Evolutionary conservation across 2,797 vertebrate species (phyloP), one percentile per base, ranked within the genome.

Genomic region (Gymnocypris eckloni): DNA sequence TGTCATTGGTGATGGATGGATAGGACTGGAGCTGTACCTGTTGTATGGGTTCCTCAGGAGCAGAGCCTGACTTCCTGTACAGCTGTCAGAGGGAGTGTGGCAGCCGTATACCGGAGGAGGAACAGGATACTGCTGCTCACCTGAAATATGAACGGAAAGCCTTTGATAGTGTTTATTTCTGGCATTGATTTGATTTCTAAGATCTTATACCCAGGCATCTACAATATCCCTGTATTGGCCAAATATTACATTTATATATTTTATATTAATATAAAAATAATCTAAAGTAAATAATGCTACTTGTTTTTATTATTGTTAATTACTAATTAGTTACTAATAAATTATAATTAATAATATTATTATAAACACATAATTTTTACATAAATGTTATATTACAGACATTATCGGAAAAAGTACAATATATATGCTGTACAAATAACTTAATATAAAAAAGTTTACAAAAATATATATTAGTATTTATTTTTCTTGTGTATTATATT

Each of bases 21-120:
- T n/a, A 43, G 37, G 59, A 41, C 20, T 16, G 59, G 12, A 48
- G 28, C 25, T 2, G 28, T 97, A 99, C 98, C 97, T 99, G 97
- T 98, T 99, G 94, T 99, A 99, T 16, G 98, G 98, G 50, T 96
- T 97, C 92, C 98, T 96, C 88, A 99, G 95, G 75, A 99, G 96
- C 92, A 99, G 95, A 9, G 98, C 97, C 92, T 99, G 98, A 88
- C 97, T 98, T 91, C 97, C 96, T 0, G 97, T 94, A 86, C 98
- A 99, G 94, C 95, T 98, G 92, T 99, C 98, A 52, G 97, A 97
- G 56, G 98, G 96, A 0, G 96, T 98, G 95, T 99, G 98, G 75
- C 98, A 99, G 89, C 98, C 96, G 6, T 99, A 99, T 71, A 99
- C 97, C 0, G 98, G 97, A 33, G 98, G 97, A 71, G 98, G 97